phyloP scores from a whole-genome alignment of 2,113 vertebrate species.

The Atrichornis clamosus region DNA sequence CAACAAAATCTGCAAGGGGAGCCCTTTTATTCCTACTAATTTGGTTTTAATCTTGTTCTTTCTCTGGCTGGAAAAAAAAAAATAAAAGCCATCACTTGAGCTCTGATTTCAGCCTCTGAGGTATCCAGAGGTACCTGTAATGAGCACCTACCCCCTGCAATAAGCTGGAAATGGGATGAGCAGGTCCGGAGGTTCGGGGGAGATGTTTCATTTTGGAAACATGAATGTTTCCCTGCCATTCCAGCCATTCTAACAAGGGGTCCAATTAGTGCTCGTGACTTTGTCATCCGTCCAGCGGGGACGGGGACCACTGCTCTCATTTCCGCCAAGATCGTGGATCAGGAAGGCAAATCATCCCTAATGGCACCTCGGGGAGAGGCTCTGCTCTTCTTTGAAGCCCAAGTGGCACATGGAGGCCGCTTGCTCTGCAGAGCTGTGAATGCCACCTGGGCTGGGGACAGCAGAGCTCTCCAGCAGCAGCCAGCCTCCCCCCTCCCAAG shows the following conservation, averaged over 20 bases:
- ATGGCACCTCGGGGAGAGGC: not conserved
- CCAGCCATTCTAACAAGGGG: not conserved
- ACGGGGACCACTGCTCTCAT: not conserved
- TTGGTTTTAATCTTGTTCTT: not conserved
- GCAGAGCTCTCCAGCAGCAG: not conserved
- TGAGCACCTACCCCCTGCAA: not conserved
- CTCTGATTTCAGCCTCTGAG: not conserved
- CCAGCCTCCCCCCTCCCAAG: not conserved
- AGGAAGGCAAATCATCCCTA: slow-evolving; percentile 36
- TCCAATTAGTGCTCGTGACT: slow-evolving; percentile 27
- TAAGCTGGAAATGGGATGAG: not conserved
- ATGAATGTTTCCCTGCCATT: not conserved
- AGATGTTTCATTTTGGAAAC: not conserved
- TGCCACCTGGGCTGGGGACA: not conserved
- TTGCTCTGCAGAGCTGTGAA: not conserved
- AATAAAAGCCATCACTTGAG: not conserved
- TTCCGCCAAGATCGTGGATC: not conserved
- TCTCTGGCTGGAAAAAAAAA: not conserved
- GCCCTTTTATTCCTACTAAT: not conserved
- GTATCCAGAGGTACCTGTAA: not conserved
- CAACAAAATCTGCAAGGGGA: not conserved
- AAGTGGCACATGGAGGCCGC: not conserved
- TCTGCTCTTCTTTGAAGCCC: not conserved
- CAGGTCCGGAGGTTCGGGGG: not conserved
- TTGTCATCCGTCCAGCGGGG: not conserved